These are phyloP conservation scores for Alosa sapidissima DNA, from an alignment of 2,797 vertebrate genomes.

Conservation along the genomic window DNA sequence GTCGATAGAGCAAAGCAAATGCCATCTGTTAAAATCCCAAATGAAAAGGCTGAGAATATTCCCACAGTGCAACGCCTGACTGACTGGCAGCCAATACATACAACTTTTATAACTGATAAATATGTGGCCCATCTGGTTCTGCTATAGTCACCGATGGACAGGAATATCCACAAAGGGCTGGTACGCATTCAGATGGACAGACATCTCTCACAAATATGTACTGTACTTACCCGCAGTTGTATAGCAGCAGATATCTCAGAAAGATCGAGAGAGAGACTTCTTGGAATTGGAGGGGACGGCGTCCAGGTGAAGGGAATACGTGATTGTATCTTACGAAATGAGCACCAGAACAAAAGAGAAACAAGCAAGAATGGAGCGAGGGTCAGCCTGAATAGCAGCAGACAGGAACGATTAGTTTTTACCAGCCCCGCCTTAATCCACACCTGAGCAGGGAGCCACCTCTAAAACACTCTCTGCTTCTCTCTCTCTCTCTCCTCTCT, in stretches of 20 bases:
- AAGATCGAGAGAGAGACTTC: background rate
- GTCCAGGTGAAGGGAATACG: background rate
- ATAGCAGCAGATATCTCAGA: background rate
- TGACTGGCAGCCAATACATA: background rate
- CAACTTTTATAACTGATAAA: background rate
- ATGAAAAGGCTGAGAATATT: background rate
- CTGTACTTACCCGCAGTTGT: constrained; percentile 33
- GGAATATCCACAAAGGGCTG: background rate
- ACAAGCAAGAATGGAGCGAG: background rate
- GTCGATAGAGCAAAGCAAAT: background rate
- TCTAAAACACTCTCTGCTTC: background rate
- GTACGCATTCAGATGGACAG: background rate
- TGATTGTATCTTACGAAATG: background rate
- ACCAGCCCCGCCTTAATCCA: background rate
- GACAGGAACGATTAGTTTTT: constrained; percentile 16
- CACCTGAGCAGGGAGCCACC: background rate
- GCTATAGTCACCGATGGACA: background rate
- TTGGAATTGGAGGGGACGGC: background rate
- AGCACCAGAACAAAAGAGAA: background rate
- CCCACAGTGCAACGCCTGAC: background rate
- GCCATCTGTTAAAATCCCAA: background rate
- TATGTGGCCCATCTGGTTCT: constrained; percentile 25
- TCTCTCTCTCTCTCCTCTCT: too few relatives aligned
- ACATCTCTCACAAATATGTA: background rate
- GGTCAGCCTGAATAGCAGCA: background rate